These are phyloP conservation scores for Xerus inauris DNA, from an alignment of 2,113 vertebrate species.

Conservation along the genomic window DNA sequence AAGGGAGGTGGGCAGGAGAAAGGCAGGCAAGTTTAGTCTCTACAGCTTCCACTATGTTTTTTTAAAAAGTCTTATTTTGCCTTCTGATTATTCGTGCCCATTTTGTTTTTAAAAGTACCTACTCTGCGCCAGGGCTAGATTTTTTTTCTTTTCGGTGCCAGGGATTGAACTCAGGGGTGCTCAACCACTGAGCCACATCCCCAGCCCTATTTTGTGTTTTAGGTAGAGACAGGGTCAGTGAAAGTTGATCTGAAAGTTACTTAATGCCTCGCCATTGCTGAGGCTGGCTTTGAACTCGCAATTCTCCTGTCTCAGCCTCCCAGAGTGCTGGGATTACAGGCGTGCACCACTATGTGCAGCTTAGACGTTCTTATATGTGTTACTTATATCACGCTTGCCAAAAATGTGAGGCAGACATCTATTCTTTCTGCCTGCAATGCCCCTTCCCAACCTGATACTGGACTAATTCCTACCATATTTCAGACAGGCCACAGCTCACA, in stretches of 20 bases:
- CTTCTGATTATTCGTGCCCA: background rate
- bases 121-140: background rate
- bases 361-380: background rate
- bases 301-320: too few species aligned
- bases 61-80: background rate
- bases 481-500: background rate
- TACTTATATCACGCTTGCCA: conserved; percentile 5
- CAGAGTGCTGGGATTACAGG: too few species aligned
- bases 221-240: too few species aligned
- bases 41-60: background rate
- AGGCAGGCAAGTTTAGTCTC: background rate
- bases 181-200: too few species aligned
- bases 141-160: too few species aligned
- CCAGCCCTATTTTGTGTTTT: too few species aligned
- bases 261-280: too few species aligned
- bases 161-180: too few species aligned
- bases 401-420: background rate
- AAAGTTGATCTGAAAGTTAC: too few species aligned
- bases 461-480: background rate
- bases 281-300: too few species aligned
- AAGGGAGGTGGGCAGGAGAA: too few species aligned
- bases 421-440: background rate
- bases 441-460: background rate
- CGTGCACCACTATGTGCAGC: too few species aligned
- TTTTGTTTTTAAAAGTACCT: background rate